These are phyloP conservation scores for Engraulis encrasicolus DNA, from an alignment of 2,113 vertebrate genomes.

Conservation along the genomic window DNA sequence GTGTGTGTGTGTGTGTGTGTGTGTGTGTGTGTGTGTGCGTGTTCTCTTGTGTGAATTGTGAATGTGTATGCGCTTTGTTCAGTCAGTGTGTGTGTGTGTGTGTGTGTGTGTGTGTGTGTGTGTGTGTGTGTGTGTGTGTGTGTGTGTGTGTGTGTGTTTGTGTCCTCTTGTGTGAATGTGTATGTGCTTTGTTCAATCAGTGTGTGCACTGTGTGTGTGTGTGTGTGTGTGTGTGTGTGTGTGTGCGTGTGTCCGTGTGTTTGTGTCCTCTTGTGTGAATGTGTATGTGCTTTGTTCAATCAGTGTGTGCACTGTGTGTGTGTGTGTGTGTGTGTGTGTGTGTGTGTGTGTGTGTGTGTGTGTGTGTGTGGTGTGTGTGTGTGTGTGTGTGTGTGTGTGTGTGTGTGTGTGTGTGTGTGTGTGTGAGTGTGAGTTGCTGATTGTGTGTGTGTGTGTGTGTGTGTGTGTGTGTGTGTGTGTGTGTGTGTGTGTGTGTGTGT, in stretches of 20 bases:
- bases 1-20: background rate
- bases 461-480: background rate
- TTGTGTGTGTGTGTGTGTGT: background rate
- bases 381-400: conserved; percentile 20
- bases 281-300: too few species aligned
- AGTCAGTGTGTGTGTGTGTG: background rate
- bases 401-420: background rate
- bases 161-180: too few species aligned
- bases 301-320: background rate
- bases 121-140: conserved; percentile 18
- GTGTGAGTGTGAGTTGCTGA: background rate
- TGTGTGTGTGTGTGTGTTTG: conserved; percentile 21
- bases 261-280: background rate
- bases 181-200: too few species aligned
- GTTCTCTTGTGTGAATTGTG: background rate
- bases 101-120: conserved; percentile 35
- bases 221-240: background rate
- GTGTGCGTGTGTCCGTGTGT: background rate
- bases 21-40: conserved; percentile 1
- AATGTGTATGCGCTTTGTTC: too few species aligned
- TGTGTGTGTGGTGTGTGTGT: conserved; percentile 18
- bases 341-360: conserved; percentile 25
- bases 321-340: conserved; percentile 23
- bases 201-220: conserved; percentile 21
- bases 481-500: conserved; percentile 15